These are phyloP conservation scores for Rosalia funebris DNA, from an alignment of 2,888 invertebrate genomes.

Conservation along the genomic window DNA sequence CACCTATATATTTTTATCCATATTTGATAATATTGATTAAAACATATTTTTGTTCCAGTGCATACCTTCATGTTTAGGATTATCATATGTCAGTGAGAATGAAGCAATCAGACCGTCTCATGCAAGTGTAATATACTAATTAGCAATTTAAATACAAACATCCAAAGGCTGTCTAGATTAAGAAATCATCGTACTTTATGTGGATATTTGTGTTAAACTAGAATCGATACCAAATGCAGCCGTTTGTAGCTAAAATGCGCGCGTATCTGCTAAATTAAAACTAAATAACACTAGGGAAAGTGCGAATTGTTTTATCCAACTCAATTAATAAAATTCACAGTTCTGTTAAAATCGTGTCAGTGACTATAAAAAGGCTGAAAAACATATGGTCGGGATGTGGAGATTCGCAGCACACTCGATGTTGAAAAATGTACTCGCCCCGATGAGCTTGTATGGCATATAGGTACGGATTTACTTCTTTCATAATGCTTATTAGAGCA, in stretches of 20 bases:
- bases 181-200: neutral
- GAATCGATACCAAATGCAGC: neutral
- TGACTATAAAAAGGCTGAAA: constrained; percentile 22
- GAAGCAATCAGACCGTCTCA: too few relatives aligned
- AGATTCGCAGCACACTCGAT: constrained; percentile 14
- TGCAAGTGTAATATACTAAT: neutral
- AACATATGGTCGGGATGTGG: constrained; percentile 26
- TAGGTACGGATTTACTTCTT: too few relatives aligned
- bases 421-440: constrained; percentile 24
- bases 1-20: too few relatives aligned
- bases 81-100: too few relatives aligned
- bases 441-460: too few relatives aligned
- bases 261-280: neutral
- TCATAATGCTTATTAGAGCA: too few relatives aligned
- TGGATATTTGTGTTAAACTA: neutral
- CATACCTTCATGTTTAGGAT: too few relatives aligned
- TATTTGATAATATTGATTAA: too few relatives aligned
- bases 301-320: neutral
- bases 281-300: neutral
- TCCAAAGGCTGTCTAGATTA: neutral
- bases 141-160: neutral
- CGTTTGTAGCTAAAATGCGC: too few relatives aligned
- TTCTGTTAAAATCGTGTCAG: constrained; percentile 9
- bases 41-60: too few relatives aligned
- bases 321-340: neutral